Percentiles rank a stretch among this genome's conserved stretches.
These are phyloP conservation scores for Brenthis daphne DNA, from an alignment of 2,888 invertebrate genomes.

Conservation along the genomic window DNA sequence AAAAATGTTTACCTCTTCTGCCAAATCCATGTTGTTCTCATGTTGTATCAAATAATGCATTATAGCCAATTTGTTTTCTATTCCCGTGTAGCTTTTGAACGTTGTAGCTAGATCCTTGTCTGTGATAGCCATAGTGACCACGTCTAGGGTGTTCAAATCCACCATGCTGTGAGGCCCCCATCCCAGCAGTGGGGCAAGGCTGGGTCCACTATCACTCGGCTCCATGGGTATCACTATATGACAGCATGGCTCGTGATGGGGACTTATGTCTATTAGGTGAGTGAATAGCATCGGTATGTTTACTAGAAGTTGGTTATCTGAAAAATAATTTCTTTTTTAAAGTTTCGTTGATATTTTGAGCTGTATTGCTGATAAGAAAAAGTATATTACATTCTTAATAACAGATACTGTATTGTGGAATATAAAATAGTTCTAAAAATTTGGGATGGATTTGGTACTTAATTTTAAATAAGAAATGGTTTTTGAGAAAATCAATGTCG, in stretches of 20 bases:
- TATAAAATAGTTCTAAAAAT: too few species aligned
- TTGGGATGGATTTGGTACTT: too few species aligned
- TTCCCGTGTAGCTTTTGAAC: conserved; percentile 85
- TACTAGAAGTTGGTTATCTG: conserved; percentile 91
- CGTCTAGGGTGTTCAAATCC: conserved; percentile 87
- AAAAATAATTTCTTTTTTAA: neutral
- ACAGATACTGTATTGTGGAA: too few species aligned
- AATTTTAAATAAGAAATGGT: too few species aligned
- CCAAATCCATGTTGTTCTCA: conserved; percentile 87
- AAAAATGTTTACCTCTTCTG: conserved; percentile 83
- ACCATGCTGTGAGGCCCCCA: conserved; percentile 80
- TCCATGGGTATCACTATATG: conserved; percentile 87
- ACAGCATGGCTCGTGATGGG: conserved; percentile 91
- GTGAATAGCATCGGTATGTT: conserved; percentile 92
- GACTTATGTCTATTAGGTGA: conserved; percentile 92
- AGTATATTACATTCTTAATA: neutral
- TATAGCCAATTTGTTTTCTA: conserved; percentile 89
- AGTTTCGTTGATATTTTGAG: neutral
- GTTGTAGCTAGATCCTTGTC: conserved; percentile 86
- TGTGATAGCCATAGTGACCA: conserved; percentile 85
- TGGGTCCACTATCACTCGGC: conserved; percentile 79
- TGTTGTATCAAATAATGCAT: conserved; percentile 92
- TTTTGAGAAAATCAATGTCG: too few species aligned
- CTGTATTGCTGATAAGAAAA: neutral
- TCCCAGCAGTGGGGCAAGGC: conserved; percentile 86